Base-by-base conservation (phyloP, 1,140 invertebrate genomes). In the Lanistes nyassanus region DNA sequence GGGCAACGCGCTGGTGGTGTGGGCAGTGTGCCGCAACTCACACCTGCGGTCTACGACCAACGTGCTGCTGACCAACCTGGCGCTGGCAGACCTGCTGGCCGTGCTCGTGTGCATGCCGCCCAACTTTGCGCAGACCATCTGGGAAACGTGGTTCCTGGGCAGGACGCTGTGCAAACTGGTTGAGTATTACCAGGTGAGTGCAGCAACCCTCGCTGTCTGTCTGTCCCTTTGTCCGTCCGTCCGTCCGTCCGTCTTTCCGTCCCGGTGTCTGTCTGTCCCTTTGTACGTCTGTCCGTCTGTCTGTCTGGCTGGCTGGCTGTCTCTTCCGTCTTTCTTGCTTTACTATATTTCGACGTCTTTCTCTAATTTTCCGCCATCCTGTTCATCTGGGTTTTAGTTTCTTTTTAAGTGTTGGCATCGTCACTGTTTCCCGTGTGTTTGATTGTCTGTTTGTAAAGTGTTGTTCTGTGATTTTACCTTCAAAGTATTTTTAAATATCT, bases 1-100 rank as follows among this genome's bases (percentile, higher is more conserved):
- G n/a, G 97, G 96, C 0, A 98, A 98, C 87, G 91, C 92, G 19
- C 89, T 97, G 26, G 96, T 98, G 4, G 95, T 95, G 83, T 91
- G 94, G 23, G 96, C 95, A 0, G 95, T 98, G 1, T 94, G 94
- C 80, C 90, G 94, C 51, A 96, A 96, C 86, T 92, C 93, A 36
- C 91, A 92, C 0, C 95, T 98, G 94, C 90, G 94, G 51, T 96
- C 94, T 84, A 94, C 96, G 16, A 97, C 96, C 0, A 97, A 97
- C 89, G 95, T 94, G 84, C 96, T 97, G 88, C 95, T 98, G 79
- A 95, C 96, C 9, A 98, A 97, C 85, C 89, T 98, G 80, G 95
- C 96, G 0, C 90, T 96, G 0, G 96, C 96, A 0, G 96, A 98
- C 88, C 94, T 98, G 76, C 91, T 98, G 84, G 96, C 98, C 53